A percentile compares a stretch with the other conserved stretches of the same genome.
phyloP scores from a whole-genome alignment of 2,888 invertebrate genomes.

The Limnephilus rhombicus region DNA sequence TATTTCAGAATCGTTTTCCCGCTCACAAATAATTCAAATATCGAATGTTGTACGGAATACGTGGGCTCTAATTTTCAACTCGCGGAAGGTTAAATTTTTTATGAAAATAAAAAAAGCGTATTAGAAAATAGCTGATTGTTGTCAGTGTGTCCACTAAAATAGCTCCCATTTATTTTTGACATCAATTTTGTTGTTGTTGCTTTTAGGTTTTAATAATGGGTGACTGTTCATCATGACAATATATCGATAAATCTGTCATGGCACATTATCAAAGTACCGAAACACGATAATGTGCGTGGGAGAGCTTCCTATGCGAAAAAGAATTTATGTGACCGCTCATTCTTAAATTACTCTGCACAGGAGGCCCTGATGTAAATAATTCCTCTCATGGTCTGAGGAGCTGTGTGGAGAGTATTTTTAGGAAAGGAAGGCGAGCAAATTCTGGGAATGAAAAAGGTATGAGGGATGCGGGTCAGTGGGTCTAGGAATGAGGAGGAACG shows the following conservation, averaged over 20 bases:
- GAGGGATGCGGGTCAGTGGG: too few species aligned
- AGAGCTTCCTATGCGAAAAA: too few species aligned
- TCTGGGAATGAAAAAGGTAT: too few species aligned
- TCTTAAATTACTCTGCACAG: too few species aligned
- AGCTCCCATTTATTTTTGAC: background rate
- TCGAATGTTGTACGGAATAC: slow-evolving; percentile 13
- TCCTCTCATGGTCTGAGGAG: too few species aligned
- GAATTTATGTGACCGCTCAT: too few species aligned
- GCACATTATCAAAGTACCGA: too few species aligned
- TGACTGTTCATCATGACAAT: background rate
- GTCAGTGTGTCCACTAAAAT: background rate
- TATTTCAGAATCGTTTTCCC: slow-evolving; percentile 35
- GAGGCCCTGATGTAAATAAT: too few species aligned
- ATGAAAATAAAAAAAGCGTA: background rate
- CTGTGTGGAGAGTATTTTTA: too few species aligned
- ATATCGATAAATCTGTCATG: background rate
- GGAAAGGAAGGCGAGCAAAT: too few species aligned
- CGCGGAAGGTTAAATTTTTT: background rate
- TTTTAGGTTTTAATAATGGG: background rate
- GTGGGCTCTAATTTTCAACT: slow-evolving; percentile 21
- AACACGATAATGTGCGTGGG: too few species aligned
- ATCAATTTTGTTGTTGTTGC: background rate
- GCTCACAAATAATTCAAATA: slow-evolving; percentile 45
- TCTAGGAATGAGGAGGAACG: too few species aligned
- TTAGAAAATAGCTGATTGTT: background rate